Base-by-base conservation (phyloP, 2,888 invertebrate species). In the Lomographa bimaculata region DNA sequence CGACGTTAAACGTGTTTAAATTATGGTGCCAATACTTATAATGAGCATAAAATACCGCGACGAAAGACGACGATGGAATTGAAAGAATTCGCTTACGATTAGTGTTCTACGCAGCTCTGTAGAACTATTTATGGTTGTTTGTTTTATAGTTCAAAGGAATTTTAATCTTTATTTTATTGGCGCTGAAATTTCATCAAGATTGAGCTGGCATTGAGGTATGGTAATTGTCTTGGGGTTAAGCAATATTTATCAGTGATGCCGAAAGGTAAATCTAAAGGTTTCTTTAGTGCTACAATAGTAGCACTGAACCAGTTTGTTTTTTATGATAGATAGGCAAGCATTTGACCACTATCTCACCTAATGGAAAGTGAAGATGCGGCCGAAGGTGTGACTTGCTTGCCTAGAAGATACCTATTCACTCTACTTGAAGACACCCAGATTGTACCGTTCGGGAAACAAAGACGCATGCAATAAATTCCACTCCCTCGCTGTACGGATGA, bases 141-240 rank as follows among this genome's bases (percentile, higher is more conserved):
- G 36, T 41, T 39, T 25, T 43, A 43, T 46, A 37, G 16, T 28
- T 40, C 18, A 8, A 24, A 35, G 27, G 49, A 52, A 52, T 52
- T 27, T 45, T 52, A 49, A 49, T 48, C 42, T 44, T 35, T 44
- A 30, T 44, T 37, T 18, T 28, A 36, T 23, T 36, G 23, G 30
- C 26, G 19, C 19, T 34, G 40, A 41, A 28, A 30, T 30, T 26
- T 24, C 24, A 42, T 42, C 35, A 30, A 23, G 36, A 36, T 42
- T 12, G 6, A 24, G 19, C 10, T 18, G 23, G 10, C n/a, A 26
- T 35, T 43, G 36, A 33, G 18, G 23, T 27, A 32, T 36, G 32
- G 26, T 33, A 38, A 17, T 23, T 32, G 28, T 14, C 10, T 12
- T 33, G 12, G 8, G 18, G 33, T 41, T 41, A 34, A n/a, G 40